Evolutionary conservation across 37 sponge, comb jelly and placozoan genomes (phyloP).

Genomic region (Diacarnus erythraeanus): DNA sequence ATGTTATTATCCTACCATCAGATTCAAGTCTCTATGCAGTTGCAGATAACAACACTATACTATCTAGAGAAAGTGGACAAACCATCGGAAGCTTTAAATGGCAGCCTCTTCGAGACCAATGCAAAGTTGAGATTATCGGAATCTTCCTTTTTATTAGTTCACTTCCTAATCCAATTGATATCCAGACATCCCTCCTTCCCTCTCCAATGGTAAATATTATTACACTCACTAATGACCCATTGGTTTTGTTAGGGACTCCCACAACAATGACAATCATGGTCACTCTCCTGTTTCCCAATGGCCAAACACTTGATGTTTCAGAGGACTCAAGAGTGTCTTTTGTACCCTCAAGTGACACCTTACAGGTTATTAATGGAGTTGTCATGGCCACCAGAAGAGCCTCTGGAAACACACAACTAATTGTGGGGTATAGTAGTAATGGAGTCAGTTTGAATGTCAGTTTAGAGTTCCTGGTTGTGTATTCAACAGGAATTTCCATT

Average conservation of each 20-base stretch:
- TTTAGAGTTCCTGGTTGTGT: slow-evolving; percentile 35
- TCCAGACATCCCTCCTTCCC: slow-evolving; percentile 7
- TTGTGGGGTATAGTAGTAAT: not conserved
- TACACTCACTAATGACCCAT: slow-evolving; percentile 12
- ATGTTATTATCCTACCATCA: slow-evolving; percentile 7
- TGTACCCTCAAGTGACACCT: slow-evolving; percentile 1
- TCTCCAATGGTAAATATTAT: slow-evolving; percentile 8
- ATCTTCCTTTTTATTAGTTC: slow-evolving; percentile 4
- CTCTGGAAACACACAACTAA: not conserved
- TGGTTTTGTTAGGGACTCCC: slow-evolving; percentile 16
- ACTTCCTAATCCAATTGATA: slow-evolving; percentile 11
- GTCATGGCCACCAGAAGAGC: not conserved
- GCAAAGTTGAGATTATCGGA: slow-evolving; percentile 11
- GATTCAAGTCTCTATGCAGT: not conserved
- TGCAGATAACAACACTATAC: not conserved
- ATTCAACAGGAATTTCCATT: slow-evolving; percentile 3
- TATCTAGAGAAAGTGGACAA: slow-evolving; percentile 15
- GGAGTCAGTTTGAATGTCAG: not conserved
- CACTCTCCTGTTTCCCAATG: slow-evolving; percentile 17
- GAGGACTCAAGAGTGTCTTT: not conserved
- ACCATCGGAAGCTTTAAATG: slow-evolving; percentile 25
- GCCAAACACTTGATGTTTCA: slow-evolving; percentile 32
- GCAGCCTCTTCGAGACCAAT: slow-evolving; percentile 17
- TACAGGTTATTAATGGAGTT: slow-evolving; percentile 4
- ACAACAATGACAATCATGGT: slow-evolving; percentile 10